Evolutionary conservation across 2,797 vertebrate genomes (phyloP).

Genomic region (Carcharodon carcharias): DNA sequence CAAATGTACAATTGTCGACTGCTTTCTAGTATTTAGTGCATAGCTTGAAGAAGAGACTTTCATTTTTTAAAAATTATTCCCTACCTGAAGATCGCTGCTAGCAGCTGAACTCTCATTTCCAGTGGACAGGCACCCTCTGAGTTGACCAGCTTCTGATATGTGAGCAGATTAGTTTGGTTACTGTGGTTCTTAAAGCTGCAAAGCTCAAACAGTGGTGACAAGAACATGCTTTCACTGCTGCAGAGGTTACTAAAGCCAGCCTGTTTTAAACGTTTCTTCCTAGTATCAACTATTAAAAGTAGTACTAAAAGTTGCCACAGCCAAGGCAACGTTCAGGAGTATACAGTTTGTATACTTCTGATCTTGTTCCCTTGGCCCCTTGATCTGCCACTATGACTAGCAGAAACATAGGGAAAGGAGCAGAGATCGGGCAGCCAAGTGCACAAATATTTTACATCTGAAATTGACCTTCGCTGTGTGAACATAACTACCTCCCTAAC

Average conservation of each 20-base stretch:
- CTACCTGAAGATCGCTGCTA: not conserved
- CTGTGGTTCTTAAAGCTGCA: not conserved
- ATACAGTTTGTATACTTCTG: too few species aligned
- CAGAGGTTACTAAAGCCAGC: not conserved
- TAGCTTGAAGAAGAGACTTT: not conserved
- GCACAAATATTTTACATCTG: not conserved
- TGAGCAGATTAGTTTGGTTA: not conserved
- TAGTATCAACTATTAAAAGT: not conserved
- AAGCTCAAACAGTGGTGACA: not conserved
- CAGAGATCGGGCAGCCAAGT: not conserved
- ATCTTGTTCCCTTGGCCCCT: not conserved
- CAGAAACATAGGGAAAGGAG: not conserved
- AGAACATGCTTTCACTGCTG: not conserved
- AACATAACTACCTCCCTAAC: not conserved
- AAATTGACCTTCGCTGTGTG: not conserved
- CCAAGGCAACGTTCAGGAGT: not conserved
- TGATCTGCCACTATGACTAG: not conserved
- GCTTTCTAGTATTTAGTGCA: not conserved
- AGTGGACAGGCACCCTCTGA: not conserved
- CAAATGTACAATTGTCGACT: not conserved
- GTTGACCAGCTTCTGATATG: not conserved
- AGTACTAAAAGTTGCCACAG: not conserved
- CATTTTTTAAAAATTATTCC: not conserved
- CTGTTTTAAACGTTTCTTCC: not conserved
- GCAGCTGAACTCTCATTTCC: not conserved